Percentiles rank a stretch among this genome's conserved stretches.
Conservation (phyloP, 2,113 vertebrate species). For the Sceloporus tristichus region DNA sequence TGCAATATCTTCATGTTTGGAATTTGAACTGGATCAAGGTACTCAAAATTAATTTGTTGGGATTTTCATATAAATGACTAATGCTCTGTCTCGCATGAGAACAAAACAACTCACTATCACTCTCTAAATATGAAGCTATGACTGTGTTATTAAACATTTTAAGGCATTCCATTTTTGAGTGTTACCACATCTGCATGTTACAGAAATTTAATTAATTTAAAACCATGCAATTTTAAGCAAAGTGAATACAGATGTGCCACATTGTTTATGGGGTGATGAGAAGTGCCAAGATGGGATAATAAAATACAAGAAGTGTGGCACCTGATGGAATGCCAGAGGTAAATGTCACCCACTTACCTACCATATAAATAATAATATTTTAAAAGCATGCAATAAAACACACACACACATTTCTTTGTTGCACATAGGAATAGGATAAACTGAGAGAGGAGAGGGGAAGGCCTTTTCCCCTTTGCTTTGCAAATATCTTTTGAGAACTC, state of each 20-base stretch:
- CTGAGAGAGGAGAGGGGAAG: not conserved
- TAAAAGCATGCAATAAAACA: not conserved
- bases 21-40: constrained; percentile 44
- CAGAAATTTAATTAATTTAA: constrained; percentile 41
- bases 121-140: constrained; percentile 26
- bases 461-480: not conserved
- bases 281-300: constrained; percentile 31
- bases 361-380: no score
- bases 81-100: not conserved
- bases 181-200: constrained; percentile 27
- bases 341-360: constrained; percentile 8
- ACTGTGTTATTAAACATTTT: constrained; percentile 40
- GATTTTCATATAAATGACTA: constrained; percentile 46
- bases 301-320: constrained; percentile 18
- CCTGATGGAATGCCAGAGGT: constrained; percentile 13
- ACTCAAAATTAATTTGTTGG: constrained; percentile 45
- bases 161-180: not conserved
- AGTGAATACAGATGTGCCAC: not conserved
- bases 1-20: constrained; percentile 42
- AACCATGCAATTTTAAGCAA: constrained; percentile 15
- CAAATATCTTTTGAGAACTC: no score
- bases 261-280: constrained; percentile 37
- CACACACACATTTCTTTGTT: not conserved
- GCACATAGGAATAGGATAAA: not conserved
- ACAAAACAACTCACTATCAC: not conserved